Evolutionary conservation across 2,797 vertebrate genomes (phyloP), one percentile per base, ranked within the genome.

Genomic region (Centropyge bicolor): DNA sequence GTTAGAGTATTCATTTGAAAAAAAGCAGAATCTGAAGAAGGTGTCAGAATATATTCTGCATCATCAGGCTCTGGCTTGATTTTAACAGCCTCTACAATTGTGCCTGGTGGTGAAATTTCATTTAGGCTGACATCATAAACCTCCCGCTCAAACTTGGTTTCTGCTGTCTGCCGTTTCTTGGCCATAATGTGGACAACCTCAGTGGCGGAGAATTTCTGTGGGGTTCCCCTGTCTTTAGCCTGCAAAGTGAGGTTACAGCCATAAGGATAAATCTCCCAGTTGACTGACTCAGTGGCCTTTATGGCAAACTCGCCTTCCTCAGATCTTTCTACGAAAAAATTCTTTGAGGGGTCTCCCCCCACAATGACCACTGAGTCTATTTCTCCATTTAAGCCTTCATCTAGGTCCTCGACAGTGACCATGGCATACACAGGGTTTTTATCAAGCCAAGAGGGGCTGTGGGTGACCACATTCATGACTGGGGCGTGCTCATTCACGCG

Each of bases 101-200:
- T 96, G 43, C 97, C 97, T 36, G 98, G 97, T 81, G 98, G 98
- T 22, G 97, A 97, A 84, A 99, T 96, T 92, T 99, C 98, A 93
- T 94, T 98, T 52, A 99, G 89, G 5, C 86, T 93, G 71, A 97
- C 89, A 60, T 97, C 96, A 3, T 99, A 99, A 0, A 77, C 48
- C 46, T 97, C 96, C 41, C 93, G 95, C 88, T 97, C 97, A 93
- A 99, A 99, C n/a, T 82, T 93, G 8, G 94, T 6, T 2, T 96
- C 95, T 1, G 83, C 74, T 2, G 31, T 93, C 70, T 93, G 94
- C 54, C 84, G 95, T 82, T 87, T 92, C 65, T 94, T 95, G 66
- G 96, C 93, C 75, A 83, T 87, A 60, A 99, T 91, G 51, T 96
- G 95, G 41, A 98, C 91, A 1, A 95, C 76, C 67, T 96, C 96